Evolutionary conservation across 1,140 invertebrate species (phyloP).

Genomic region (Pygmarrhopalites habei): DNA sequence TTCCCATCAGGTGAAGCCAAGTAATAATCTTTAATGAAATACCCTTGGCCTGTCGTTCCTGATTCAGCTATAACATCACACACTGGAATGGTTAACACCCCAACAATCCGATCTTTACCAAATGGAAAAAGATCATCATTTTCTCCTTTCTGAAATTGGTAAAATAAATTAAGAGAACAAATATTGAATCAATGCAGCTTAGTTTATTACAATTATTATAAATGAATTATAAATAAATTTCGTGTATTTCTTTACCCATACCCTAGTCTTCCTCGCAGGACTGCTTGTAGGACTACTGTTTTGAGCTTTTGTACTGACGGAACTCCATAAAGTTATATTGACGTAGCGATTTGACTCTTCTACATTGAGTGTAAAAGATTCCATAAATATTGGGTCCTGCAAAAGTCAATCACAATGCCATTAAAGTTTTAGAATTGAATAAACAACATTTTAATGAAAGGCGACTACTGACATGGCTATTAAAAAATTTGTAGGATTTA

Average conservation of each 20-base stretch:
- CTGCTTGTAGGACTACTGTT: slow-evolving; percentile 34
- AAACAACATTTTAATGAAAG: no score
- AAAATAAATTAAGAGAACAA: no score
- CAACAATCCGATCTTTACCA: slow-evolving; percentile 49
- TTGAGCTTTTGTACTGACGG: neutral
- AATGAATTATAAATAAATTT: no score
- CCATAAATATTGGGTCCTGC: slow-evolving; percentile 62
- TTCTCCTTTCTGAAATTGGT: neutral
- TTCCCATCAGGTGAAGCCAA: slow-evolving; percentile 43
- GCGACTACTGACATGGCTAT: no score
- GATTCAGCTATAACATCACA: slow-evolving; percentile 68
- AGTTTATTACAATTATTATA: no score
- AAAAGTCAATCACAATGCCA: no score
- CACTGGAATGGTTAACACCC: slow-evolving; percentile 72
- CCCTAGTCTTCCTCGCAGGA: slow-evolving; percentile 33
- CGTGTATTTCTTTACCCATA: no score
- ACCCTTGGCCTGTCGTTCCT: slow-evolving; percentile 66
- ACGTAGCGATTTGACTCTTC: slow-evolving; percentile 64
- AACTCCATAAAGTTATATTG: slow-evolving; percentile 73
- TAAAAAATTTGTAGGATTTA: no score
- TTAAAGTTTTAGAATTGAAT: no score
- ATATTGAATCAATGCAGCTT: no score
- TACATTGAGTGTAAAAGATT: slow-evolving; percentile 64
- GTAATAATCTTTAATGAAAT: slow-evolving; percentile 61
- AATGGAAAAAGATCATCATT: slow-evolving; percentile 8